These are phyloP conservation scores for Enteromius radiatus DNA, from an alignment of 2,797 vertebrate species.

Conservation along the genomic window DNA sequence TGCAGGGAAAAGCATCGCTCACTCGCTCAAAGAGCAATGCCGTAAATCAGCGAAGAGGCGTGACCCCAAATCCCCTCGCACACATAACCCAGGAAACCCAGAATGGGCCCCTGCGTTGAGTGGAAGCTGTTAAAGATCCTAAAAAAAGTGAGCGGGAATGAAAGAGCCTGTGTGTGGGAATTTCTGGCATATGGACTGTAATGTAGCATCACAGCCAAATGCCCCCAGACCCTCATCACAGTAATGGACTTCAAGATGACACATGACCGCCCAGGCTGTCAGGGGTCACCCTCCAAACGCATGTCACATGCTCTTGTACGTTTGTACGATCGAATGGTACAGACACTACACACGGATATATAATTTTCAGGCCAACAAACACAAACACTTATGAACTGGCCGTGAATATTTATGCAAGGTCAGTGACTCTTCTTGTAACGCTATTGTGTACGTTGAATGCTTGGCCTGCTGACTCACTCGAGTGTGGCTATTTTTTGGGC, in stretches of 20 bases:
- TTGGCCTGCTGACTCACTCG: slow-evolving; percentile 80
- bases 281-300: slow-evolving; percentile 26
- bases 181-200: slow-evolving; percentile 73
- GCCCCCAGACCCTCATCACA: slow-evolving; percentile 63
- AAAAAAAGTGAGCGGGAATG: slow-evolving; percentile 64
- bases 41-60: slow-evolving; percentile 55
- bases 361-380: slow-evolving; percentile 32
- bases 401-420: slow-evolving; percentile 67
- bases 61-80: slow-evolving; percentile 34
- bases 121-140: slow-evolving; percentile 52
- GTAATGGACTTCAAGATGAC: slow-evolving; percentile 54
- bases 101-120: slow-evolving; percentile 61
- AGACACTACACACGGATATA: slow-evolving; percentile 30
- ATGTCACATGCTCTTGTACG: background rate
- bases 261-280: slow-evolving; percentile 42
- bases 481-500: slow-evolving; percentile 89
- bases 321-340: background rate
- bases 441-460: slow-evolving; percentile 39
- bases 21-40: slow-evolving; percentile 51
- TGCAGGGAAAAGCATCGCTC: slow-evolving; percentile 43
- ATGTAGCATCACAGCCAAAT: slow-evolving; percentile 62
- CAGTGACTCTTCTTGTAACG: slow-evolving; percentile 61
- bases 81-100: slow-evolving; percentile 74
- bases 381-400: slow-evolving; percentile 1
- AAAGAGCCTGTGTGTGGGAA: slow-evolving; percentile 79